Percentiles rank a stretch among this genome's conserved stretches.
Conservation (phyloP, 2,797 vertebrate genomes). For the Platyrinchus mystaceus region DNA sequence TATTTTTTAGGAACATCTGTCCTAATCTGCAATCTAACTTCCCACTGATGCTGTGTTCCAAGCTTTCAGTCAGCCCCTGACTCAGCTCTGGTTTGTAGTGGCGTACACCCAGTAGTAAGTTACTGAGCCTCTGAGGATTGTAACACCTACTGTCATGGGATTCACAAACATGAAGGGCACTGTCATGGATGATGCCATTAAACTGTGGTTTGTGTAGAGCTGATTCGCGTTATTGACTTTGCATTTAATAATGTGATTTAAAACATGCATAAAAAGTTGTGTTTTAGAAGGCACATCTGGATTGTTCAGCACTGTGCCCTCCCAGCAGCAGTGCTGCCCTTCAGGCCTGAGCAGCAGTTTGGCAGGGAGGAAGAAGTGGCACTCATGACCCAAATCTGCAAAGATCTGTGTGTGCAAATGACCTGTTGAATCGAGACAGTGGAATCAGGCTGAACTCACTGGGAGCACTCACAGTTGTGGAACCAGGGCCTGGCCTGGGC, state of each 20-base stretch:
- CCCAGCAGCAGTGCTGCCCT: neutral
- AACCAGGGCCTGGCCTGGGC: neutral
- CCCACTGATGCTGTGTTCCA: neutral
- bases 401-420: neutral
- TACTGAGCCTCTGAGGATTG: accelerated
- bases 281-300: neutral
- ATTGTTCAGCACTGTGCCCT: neutral
- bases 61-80: neutral
- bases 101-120: accelerated
- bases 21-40: neutral
- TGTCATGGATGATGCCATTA: neutral
- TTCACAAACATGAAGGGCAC: accelerated
- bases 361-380: neutral
- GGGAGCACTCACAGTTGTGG: neutral
- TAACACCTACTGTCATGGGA: neutral
- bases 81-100: neutral
- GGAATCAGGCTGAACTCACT: neutral
- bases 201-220: neutral
- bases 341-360: neutral
- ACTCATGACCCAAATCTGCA: neutral
- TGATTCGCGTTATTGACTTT: neutral
- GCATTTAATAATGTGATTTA: neutral
- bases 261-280: neutral
- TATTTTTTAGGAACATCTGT: neutral
- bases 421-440: neutral